Evolutionary conservation across 2,888 invertebrate genomes (phyloP).

Genomic region (Macrostomum cliftonense): DNA sequence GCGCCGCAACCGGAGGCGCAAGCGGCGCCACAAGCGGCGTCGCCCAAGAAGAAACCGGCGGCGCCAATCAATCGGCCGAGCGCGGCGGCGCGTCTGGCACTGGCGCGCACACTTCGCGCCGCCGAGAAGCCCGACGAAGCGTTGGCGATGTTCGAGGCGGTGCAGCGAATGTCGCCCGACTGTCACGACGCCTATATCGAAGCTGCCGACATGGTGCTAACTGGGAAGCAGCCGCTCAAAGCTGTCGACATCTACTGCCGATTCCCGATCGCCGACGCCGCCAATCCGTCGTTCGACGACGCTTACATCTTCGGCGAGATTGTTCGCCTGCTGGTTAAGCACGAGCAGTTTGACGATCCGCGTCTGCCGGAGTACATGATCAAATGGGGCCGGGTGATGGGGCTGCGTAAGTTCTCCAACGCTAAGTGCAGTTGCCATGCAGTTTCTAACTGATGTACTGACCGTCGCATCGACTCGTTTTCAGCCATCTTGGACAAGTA

Average conservation of each 20-base stretch:
- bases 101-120: constrained; percentile 25
- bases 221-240: constrained; percentile 24
- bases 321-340: constrained; percentile 29
- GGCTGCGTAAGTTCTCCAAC: constrained; percentile 25
- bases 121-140: constrained; percentile 21
- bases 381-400: constrained; percentile 26
- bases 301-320: constrained; percentile 35
- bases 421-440: too few species aligned
- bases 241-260: constrained; percentile 33
- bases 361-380: constrained; percentile 28
- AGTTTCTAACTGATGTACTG: too few species aligned
- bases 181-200: constrained; percentile 35
- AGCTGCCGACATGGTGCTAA: constrained; percentile 25
- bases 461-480: neutral
- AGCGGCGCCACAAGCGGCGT: too few species aligned
- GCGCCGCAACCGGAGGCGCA: neutral
- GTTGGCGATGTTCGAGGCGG: constrained; percentile 26
- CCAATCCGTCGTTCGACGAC: constrained; percentile 30
- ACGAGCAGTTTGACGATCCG: constrained; percentile 31
- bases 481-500: constrained; percentile 30
- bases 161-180: constrained; percentile 30
- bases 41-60: neutral
- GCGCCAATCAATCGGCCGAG: constrained; percentile 24
- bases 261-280: constrained; percentile 25
- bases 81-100: constrained; percentile 25